phyloP scores from a whole-genome alignment of 1,140 invertebrate species.

The Conus ventricosus region DNA sequence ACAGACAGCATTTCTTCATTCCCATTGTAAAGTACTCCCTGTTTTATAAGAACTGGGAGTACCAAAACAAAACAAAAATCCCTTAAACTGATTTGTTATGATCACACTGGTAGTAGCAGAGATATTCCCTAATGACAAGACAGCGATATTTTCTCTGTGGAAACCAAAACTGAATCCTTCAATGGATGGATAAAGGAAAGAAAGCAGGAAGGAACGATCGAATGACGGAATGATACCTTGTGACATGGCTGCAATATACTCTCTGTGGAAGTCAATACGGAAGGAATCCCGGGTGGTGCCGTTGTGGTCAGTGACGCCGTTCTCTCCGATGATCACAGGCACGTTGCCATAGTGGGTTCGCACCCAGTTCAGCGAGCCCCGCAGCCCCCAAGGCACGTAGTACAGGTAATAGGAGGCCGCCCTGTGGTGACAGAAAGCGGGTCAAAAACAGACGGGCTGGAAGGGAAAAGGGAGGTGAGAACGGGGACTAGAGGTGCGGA shows the following conservation, averaged over 20 bases:
- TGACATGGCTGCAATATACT: conserved; percentile 80
- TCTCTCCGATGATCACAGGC: conserved; percentile 81
- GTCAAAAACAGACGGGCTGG: neutral
- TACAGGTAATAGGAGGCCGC: conserved; percentile 28
- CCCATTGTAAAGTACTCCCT: too few relatives aligned
- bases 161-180: too few relatives aligned
- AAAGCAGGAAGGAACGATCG: too few relatives aligned
- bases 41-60: too few relatives aligned
- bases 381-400: conserved; percentile 77
- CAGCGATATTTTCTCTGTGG: too few relatives aligned
- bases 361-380: conserved; percentile 80
- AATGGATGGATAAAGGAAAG: too few relatives aligned
- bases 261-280: conserved; percentile 76
- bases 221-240: conserved; percentile 60
- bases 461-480: neutral
- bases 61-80: too few relatives aligned
- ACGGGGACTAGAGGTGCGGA: neutral
- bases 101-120: too few relatives aligned
- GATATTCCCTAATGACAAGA: too few relatives aligned
- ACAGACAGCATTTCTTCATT: too few relatives aligned
- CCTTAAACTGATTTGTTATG: too few relatives aligned
- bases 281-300: conserved; percentile 76
- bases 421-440: neutral
- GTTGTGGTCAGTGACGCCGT: conserved; percentile 77
- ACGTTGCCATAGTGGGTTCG: conserved; percentile 79